Base-by-base conservation (phyloP, 30 jellyfish, hydroid and myxozoan species). In the Sanderia malayensis region DNA sequence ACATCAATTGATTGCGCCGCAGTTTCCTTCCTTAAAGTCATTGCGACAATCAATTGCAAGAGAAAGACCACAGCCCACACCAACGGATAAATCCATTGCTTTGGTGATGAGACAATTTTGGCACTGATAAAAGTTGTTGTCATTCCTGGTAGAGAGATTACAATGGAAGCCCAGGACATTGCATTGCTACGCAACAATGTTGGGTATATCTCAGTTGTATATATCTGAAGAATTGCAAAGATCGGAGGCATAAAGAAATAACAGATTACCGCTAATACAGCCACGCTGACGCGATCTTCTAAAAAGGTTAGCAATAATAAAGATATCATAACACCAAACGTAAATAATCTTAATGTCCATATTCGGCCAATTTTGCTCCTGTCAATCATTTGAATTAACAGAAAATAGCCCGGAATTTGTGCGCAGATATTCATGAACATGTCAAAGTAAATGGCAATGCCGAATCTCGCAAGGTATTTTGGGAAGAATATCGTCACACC, bases 171-270 rank as follows among this genome's bases (percentile, higher is more conserved):
- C 30, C 46, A 70, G 24, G 94, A 61, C 94, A 82, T 82, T 44
- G 68, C 68, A 28, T 71, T 82, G 28, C 80, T 37, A 7, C 94
- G 84, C 70, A 82, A 4, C 37, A 41, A 44, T 1, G 94, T 70
- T 41, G 94, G 94, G 79, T 82, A 82, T 3, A 68, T 23, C 55
- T 82, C 94, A 8, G 94, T 80, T 8, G 85, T 70, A 71, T 82
- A 82, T 17, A 44, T 74, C 28, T 82, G 80, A 45, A 82, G 17
- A 0, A 82, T 63, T 2, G 94, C 58, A 31, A 52, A 70, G 7
- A 82, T 71, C 1, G 94, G 94, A 46, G 64, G 84, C 76, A 82
- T 82, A 79, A 82, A 82, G 68, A 82, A 82, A 65, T 82, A 82
- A 17, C 80, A 18, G 46, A 72, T 33, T 21, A 82, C 81, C 1